A percentile compares a stretch with the other conserved stretches of the same genome.
Conservation (phyloP, 53 echinoderm and acorn worm species). For the Actinopyga echinites region DNA sequence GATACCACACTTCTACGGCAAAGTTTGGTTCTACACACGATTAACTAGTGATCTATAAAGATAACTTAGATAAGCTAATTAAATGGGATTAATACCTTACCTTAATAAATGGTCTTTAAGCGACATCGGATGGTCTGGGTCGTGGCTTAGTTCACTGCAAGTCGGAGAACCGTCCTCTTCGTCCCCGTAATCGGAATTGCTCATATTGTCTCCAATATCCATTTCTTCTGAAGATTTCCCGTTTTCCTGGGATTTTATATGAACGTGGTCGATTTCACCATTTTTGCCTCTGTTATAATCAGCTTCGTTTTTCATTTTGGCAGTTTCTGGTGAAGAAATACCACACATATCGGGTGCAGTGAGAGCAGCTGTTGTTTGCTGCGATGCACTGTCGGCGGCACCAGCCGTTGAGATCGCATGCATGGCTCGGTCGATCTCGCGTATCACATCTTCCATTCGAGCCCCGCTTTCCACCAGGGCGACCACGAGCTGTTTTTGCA, state of each 20-base stretch:
- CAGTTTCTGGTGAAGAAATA: constrained; percentile 33
- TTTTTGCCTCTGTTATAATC: background rate
- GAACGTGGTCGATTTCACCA: background rate
- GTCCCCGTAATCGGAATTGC: constrained; percentile 43
- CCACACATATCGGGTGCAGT: constrained; percentile 42
- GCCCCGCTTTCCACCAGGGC: constrained; percentile 75
- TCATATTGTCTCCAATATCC: constrained; percentile 44
- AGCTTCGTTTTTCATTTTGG: constrained; percentile 35
- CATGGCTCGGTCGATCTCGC: constrained; percentile 60
- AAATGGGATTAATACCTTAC: constrained; percentile 45
- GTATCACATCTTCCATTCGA: constrained; percentile 64
- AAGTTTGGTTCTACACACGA: background rate
- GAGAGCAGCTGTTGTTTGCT: constrained; percentile 1
- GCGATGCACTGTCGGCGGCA: background rate
- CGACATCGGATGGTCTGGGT: constrained; percentile 49
- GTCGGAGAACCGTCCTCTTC: constrained; percentile 53
- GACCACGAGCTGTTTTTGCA: constrained; percentile 75
- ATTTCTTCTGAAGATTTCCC: background rate
- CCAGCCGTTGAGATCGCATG: constrained; percentile 4
- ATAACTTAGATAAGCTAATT: constrained; percentile 3
- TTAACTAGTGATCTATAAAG: constrained; percentile 30
- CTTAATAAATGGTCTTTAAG: constrained; percentile 71
- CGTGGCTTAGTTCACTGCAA: constrained; percentile 30
- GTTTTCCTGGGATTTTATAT: constrained; percentile 24
- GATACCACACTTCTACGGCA: no score